Evolutionary conservation across 2,113 vertebrate genomes (phyloP).

Genomic region (Ornithorhynchus anatinus): DNA sequence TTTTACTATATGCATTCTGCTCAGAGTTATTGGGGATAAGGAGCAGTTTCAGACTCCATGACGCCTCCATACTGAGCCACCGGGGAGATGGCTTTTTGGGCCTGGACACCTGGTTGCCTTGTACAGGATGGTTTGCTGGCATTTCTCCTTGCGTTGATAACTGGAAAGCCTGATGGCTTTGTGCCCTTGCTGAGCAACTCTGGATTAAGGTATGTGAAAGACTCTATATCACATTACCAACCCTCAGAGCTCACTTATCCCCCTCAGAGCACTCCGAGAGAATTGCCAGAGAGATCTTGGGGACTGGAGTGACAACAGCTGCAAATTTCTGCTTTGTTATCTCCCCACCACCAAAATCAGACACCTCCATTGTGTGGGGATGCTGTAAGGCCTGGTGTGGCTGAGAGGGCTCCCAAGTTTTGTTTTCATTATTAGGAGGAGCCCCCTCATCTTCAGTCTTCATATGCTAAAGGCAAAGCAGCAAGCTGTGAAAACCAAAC

Average conservation of each 20-base stretch:
- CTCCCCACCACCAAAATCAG: constrained; percentile 28
- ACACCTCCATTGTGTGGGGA: background rate
- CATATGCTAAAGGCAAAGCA: no score
- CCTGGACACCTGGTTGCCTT: no score
- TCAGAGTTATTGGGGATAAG: background rate
- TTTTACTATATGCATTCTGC: no score
- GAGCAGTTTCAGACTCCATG: background rate
- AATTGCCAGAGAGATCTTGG: constrained; percentile 11
- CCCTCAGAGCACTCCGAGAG: background rate
- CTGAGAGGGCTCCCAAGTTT: background rate
- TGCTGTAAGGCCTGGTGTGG: background rate
- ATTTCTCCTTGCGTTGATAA: no score
- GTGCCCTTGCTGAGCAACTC: background rate
- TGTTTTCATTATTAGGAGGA: background rate
- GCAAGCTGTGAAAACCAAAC: no score
- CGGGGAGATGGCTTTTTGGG: no score
- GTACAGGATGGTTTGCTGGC: no score
- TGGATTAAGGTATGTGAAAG: constrained; percentile 30
- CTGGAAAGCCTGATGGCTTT: background rate
- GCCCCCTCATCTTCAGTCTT: no score
- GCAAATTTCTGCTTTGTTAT: constrained; percentile 24
- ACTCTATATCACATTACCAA: constrained; percentile 52
- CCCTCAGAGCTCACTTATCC: constrained; percentile 5
- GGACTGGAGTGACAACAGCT: constrained; percentile 51
- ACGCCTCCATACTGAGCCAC: no score